Evolutionary conservation across 2,888 invertebrate genomes (phyloP), one percentile per base, ranked within the genome.

Genomic region (Rhyacophila evoluta): DNA sequence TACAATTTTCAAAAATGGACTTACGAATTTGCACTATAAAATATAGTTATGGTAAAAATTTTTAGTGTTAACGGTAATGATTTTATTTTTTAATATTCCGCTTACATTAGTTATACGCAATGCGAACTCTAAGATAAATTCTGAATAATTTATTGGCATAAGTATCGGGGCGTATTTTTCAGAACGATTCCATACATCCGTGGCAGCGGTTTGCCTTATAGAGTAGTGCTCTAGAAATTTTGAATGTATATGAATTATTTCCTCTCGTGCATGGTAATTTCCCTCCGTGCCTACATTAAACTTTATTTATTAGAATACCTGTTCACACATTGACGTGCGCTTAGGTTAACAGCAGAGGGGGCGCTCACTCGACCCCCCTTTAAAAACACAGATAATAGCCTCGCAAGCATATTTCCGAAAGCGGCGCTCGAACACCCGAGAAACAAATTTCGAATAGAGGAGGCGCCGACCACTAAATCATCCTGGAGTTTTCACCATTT

Each of bases 301-400:
- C 55, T 55, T 55, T 55, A 55, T 55, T 55, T 55, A 55, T 55
- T 55, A 55, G 55, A 55, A 55, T 55, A 55, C 55, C 55, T 55
- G 55, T 55, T 55, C 55, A 19, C 55, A 55, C 55, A 55, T 55
- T 55, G 55, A 55, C 55, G 55, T 55, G 55, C 55, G 55, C 55
- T 10, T 19, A 55, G 55, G 55, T 25, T 55, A 25, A 55, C 55
- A 55, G 55, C 55, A 19, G 55, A 19, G 25, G 55, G 55, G 19
- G 55, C 55, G 25, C 15, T 6, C 55, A 55, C 55, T 19, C 55
- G 19, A 55, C 19, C 55, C 10, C 55, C 55, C 55, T 55, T 55
- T 55, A 55, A 55, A 55, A 55, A 55, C 55, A 55, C 55, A 55
- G 55, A 55, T 55, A 55, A 55, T 55, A 55, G 55, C 55, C 55